Evolutionary conservation across 1,140 invertebrate genomes (phyloP).

Genomic region (Meteorus sp.): DNA sequence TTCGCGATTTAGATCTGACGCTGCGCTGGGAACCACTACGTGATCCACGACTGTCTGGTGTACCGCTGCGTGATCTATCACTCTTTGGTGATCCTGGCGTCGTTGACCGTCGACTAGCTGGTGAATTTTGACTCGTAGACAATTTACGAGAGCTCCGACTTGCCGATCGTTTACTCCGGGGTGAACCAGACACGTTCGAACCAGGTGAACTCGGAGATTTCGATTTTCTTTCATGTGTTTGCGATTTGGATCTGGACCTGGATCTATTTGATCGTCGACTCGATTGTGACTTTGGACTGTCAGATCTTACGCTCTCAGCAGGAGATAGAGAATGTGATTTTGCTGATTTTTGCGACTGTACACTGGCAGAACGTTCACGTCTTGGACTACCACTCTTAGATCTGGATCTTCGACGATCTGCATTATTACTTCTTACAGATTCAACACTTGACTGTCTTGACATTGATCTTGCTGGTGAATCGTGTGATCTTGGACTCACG

Average conservation of each 20-base stretch:
- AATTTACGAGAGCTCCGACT: slow-evolving; percentile 29
- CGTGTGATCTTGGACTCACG: slow-evolving; percentile 41
- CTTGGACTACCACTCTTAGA: slow-evolving; percentile 41
- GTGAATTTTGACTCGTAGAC: slow-evolving; percentile 31
- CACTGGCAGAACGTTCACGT: slow-evolving; percentile 34
- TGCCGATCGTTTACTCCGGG: slow-evolving; percentile 30
- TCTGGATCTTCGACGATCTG: background rate
- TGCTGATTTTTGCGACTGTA: background rate
- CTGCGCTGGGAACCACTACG: slow-evolving; percentile 29
- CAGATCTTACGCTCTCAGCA: no score
- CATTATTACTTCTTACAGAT: slow-evolving; percentile 28
- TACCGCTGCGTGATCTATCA: slow-evolving; percentile 32
- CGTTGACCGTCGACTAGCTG: slow-evolving; percentile 37
- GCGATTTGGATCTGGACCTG: slow-evolving; percentile 33
- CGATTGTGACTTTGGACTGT: background rate
- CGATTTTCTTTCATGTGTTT: background rate
- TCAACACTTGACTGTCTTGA: slow-evolving; percentile 46
- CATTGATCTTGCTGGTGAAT: slow-evolving; percentile 42
- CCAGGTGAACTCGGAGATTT: slow-evolving; percentile 20
- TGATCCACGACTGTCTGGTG: slow-evolving; percentile 25
- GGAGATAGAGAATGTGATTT: background rate
- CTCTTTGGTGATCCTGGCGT: slow-evolving; percentile 27
- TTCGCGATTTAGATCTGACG: slow-evolving; percentile 25
- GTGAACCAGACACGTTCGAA: slow-evolving; percentile 43
- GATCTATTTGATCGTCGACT: slow-evolving; percentile 40